phyloP scores from a whole-genome alignment of 2,797 vertebrate genomes.

The Gymnodraco acuticeps region DNA sequence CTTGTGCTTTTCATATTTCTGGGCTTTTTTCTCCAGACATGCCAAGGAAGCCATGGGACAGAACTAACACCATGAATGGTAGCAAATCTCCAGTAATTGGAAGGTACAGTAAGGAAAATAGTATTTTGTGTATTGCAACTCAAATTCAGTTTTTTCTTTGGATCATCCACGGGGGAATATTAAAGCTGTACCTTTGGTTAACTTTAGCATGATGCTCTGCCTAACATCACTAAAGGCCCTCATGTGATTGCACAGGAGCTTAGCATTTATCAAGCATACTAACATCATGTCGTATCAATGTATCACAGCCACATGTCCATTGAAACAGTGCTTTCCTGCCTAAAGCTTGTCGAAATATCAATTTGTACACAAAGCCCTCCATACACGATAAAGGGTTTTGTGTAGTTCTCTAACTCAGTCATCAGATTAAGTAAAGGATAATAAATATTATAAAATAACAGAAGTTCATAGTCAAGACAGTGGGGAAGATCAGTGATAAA shows the following conservation, averaged over 20 bases:
- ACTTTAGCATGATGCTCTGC: constrained; percentile 69
- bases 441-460: no score
- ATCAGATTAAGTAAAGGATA: no score
- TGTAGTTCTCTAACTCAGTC: not conserved
- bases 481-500: not conserved
- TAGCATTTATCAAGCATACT: not conserved
- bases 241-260: not conserved
- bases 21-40: constrained; percentile 83
- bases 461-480: no score
- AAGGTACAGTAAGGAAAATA: constrained; percentile 84
- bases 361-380: not conserved
- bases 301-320: not conserved
- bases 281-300: not conserved
- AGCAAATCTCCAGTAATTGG: constrained; percentile 99
- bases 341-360: no score
- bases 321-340: not conserved
- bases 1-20: constrained; percentile 13
- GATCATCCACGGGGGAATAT: constrained; percentile 9
- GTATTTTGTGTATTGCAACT: not conserved
- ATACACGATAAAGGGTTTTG: not conserved
- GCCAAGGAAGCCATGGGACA: constrained; percentile 98
- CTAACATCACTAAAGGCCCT: constrained; percentile 73
- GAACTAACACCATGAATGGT: constrained; percentile 96
- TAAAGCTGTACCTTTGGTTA: constrained; percentile 45
- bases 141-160: not conserved